A percentile compares a stretch with the other conserved stretches of the same genome.
These are phyloP conservation scores for Trachelus iudaicus DNA, from an alignment of 2,888 invertebrate species.

Conservation along the genomic window DNA sequence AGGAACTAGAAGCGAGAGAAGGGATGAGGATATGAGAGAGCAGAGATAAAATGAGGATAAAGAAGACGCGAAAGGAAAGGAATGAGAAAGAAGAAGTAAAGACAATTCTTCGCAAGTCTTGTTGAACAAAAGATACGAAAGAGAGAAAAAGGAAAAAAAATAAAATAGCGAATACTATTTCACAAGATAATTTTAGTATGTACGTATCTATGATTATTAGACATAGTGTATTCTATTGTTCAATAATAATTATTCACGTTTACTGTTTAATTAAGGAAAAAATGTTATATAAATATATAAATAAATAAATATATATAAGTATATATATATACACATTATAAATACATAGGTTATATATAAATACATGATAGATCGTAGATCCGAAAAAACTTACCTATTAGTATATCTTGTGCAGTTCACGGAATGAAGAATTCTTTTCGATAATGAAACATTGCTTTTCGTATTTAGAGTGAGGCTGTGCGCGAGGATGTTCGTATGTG, in stretches of 20 bases:
- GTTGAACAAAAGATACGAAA: neutral
- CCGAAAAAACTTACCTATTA: conserved; percentile 15
- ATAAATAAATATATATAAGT: conserved; percentile 2
- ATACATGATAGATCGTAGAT: conserved; percentile 7
- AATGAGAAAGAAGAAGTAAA: neutral
- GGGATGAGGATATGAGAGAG: neutral
- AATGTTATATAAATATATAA: conserved; percentile 7
- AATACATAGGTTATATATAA: too few relatives aligned
- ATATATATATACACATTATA: conserved; percentile 13
- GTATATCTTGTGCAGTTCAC: conserved; percentile 15
- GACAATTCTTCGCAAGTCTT: neutral
- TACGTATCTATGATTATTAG: neutral
- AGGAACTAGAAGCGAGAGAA: neutral
- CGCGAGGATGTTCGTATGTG: neutral
- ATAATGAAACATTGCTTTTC: neutral
- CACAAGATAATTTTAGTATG: neutral
- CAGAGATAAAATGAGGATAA: neutral
- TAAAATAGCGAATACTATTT: neutral
- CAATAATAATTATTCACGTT: conserved; percentile 20
- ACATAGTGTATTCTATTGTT: conserved; percentile 15
- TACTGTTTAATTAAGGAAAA: conserved; percentile 14
- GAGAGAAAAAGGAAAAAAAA: neutral
- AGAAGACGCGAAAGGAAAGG: neutral
- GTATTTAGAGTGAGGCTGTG: neutral
- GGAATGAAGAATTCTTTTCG: neutral